Base-by-base conservation (phyloP, 2,888 invertebrate species). In the Drosophila colorata region DNA sequence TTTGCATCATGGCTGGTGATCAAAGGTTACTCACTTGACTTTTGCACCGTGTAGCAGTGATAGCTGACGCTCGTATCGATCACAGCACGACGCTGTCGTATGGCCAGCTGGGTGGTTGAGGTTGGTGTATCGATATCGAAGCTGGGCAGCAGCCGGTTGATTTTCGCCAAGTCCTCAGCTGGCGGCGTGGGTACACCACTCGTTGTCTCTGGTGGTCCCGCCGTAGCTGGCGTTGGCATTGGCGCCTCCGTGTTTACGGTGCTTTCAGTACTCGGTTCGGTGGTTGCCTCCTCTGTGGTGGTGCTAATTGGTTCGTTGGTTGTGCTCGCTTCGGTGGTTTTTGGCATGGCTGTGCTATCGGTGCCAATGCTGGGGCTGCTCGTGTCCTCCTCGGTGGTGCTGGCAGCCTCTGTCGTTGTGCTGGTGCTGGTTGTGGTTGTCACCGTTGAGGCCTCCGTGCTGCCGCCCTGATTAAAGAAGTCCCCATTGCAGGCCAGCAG, bases 41-140 rank as follows among this genome's bases (percentile, higher is more conserved):
- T 79, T 16, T 80, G 60, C 44, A 90, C 82, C 23, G 75, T 75
- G 55, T 81, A 92, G 64, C 91, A 91, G 38, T 91, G 90, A 51
- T 84, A 91, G 18, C 85, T 89, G 55, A 74, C 44, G 16, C 52
- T 74, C 4, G 76, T 63, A 2, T 72, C 31, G 41, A 77, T 41
- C 48, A 65, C 0, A 0, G 70, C 53, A 20, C 87, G 76, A 25
- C 84, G 74, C 61, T 78, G 86, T 7, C 91, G 84, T 14, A 80
- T 53, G 48, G 78, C 72, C 55, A 82, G 46, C 11, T 73, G 33
- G 0, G 64, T 8, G 13, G 48, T 33, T 18, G 58, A 33, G 6
- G 60, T 23, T 33, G 46, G 5, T 1, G 37, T 41, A 18, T 61
- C 52, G 46, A 38, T 16, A 4, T 14, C 37, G 9, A 44, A 20